Evolutionary conservation across 1,140 invertebrate species (phyloP).

Genomic region (Drosophila mayri): DNA sequence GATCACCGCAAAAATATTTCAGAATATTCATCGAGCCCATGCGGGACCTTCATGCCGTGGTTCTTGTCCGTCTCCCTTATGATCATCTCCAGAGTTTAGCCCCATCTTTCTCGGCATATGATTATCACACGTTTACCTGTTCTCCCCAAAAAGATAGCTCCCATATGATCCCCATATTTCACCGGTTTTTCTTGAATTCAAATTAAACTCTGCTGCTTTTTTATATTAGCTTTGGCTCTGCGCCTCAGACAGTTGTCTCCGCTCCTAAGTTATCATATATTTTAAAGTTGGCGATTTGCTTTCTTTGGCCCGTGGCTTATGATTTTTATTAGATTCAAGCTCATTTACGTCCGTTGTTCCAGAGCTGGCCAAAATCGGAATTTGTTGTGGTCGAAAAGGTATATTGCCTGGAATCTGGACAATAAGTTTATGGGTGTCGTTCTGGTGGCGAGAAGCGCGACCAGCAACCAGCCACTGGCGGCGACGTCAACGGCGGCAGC

Average conservation of each 20-base stretch:
- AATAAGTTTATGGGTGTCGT: constrained; percentile 74
- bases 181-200: constrained; percentile 61
- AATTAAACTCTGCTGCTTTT: constrained; percentile 42
- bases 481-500: constrained; percentile 48
- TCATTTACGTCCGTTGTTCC: constrained; percentile 38
- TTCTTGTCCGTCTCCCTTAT: neutral
- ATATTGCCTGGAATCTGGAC: constrained; percentile 57
- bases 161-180: constrained; percentile 35
- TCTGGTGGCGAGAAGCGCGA: constrained; percentile 25
- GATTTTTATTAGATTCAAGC: constrained; percentile 52
- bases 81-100: neutral
- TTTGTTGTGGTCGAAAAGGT: constrained; percentile 68
- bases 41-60: constrained; percentile 22
- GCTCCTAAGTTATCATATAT: constrained; percentile 43
- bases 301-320: constrained; percentile 47
- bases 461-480: constrained; percentile 4
- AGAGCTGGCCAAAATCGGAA: constrained; percentile 21
- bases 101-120: neutral
- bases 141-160: neutral
- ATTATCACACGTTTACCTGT: constrained; percentile 9
- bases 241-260: constrained; percentile 13
- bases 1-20: constrained; percentile 37
- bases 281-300: constrained; percentile 29
- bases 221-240: constrained; percentile 19
- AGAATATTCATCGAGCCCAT: constrained; percentile 32